Evolutionary conservation across 2,888 invertebrate species (phyloP).

Genomic region (Acleris literana): DNA sequence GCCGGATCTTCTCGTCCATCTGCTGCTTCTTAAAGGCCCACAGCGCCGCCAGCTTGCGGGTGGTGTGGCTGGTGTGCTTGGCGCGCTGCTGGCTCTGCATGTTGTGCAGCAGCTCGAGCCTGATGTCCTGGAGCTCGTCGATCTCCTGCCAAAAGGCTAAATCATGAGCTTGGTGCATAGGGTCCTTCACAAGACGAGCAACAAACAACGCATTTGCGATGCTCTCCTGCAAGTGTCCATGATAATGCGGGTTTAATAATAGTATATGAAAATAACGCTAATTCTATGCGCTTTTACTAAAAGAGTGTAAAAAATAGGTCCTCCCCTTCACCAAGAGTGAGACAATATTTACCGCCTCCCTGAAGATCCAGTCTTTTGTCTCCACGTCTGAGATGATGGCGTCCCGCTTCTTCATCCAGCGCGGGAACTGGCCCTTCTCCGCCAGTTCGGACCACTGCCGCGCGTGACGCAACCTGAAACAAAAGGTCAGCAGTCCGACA

Average conservation of each 20-base stretch:
- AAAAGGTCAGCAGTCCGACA: no score
- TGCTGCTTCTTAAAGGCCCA: conserved; percentile 80
- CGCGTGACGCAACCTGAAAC: conserved; percentile 69
- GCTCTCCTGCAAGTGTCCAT: no score
- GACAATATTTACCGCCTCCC: conserved; percentile 85
- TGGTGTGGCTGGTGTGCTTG: conserved; percentile 66
- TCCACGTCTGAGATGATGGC: conserved; percentile 91
- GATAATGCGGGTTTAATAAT: no score
- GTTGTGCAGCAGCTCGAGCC: conserved; percentile 87
- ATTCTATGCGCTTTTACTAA: not conserved
- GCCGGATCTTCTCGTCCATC: conserved; percentile 81
- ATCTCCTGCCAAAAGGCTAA: conserved; percentile 82
- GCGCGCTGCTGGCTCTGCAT: conserved; percentile 82
- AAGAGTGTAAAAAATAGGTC: no score
- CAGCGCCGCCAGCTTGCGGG: conserved; percentile 77
- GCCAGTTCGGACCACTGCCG: conserved; percentile 66
- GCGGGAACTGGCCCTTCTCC: conserved; percentile 57
- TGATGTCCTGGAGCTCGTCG: conserved; percentile 87
- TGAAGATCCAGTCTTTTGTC: conserved; percentile 91
- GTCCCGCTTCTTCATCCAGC: conserved; percentile 83
- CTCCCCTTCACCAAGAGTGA: not conserved
- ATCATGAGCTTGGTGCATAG: no score
- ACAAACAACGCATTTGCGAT: no score
- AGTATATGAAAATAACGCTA: no score
- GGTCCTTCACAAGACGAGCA: no score